Percentiles rank a stretch among this genome's conserved stretches.
Evolutionary conservation across 2,113 vertebrate species (phyloP).

Genomic region (Austrofundulus limnaeus): DNA sequence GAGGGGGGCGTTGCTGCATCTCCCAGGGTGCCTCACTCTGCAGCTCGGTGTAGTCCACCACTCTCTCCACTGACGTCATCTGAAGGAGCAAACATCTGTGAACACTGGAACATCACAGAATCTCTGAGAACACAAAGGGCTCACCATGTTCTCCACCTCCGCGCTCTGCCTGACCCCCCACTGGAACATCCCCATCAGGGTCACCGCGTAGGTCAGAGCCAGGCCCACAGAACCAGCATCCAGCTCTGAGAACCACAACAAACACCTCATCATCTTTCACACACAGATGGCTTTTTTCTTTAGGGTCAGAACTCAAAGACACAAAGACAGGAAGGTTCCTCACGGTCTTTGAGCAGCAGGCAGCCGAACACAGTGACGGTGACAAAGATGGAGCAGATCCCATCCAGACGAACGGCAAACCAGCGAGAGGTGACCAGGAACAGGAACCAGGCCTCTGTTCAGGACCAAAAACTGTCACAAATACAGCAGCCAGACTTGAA

Average conservation of each 20-base stretch:
- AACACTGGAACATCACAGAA: background rate
- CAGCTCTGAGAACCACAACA: slow-evolving; percentile 75
- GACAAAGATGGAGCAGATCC: slow-evolving; percentile 90
- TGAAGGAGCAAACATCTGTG: slow-evolving; percentile 45
- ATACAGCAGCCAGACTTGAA: too few species aligned
- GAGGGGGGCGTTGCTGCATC: slow-evolving; percentile 82
- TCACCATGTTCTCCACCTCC: slow-evolving; percentile 96
- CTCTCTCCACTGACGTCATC: slow-evolving; percentile 97
- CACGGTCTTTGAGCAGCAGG: slow-evolving; percentile 86
- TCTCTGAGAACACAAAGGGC: slow-evolving; percentile 3
- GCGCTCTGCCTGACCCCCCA: slow-evolving; percentile 96
- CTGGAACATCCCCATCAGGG: slow-evolving; percentile 93
- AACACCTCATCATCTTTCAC: too few species aligned
- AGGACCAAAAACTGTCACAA: fast-evolving
- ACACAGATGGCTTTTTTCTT: too few species aligned
- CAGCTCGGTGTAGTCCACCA: slow-evolving; percentile 91
- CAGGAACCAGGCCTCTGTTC: slow-evolving; percentile 92
- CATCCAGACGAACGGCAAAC: slow-evolving; percentile 92
- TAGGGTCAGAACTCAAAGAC: too few species aligned
- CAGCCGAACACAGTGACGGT: slow-evolving; percentile 85
- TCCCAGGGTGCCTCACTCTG: slow-evolving; percentile 94
- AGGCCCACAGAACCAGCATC: slow-evolving; percentile 90
- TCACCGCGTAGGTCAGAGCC: slow-evolving; percentile 87
- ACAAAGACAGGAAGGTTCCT: slow-evolving; percentile 65
- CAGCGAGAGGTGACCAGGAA: slow-evolving; percentile 94